These are phyloP conservation scores for Botia kubotai DNA, from an alignment of 2,797 vertebrate genomes.

Conservation along the genomic window DNA sequence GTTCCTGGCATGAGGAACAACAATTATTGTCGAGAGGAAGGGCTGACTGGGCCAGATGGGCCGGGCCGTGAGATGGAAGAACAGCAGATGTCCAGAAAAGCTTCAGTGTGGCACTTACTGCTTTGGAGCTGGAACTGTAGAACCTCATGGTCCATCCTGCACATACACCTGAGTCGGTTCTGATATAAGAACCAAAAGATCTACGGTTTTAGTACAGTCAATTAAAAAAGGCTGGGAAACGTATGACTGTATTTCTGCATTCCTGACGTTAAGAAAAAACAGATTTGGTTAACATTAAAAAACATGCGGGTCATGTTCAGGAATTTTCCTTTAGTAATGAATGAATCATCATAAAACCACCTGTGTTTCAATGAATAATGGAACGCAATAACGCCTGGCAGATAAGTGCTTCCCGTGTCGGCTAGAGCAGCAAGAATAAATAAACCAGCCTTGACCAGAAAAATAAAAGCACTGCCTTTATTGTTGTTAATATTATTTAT, in stretches of 20 bases:
- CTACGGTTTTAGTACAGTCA: background rate
- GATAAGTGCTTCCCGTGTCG: too few relatives aligned
- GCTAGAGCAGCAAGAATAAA: too few relatives aligned
- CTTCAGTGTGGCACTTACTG: slow-evolving; percentile 38
- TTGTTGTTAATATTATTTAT: too few relatives aligned
- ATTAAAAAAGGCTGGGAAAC: background rate
- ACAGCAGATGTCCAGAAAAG: slow-evolving; percentile 75
- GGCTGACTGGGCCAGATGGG: slow-evolving; percentile 71
- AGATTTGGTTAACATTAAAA: too few relatives aligned
- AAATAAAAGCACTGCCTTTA: too few relatives aligned
- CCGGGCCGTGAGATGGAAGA: slow-evolving; percentile 66
- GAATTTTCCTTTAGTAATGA: too few relatives aligned
- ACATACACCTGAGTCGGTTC: slow-evolving; percentile 25
- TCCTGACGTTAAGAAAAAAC: background rate
- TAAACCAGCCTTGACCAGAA: too few relatives aligned
- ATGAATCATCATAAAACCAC: too few relatives aligned
- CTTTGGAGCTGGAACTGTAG: slow-evolving; percentile 8
- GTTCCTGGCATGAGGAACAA: slow-evolving; percentile 14
- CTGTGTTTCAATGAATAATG: too few relatives aligned
- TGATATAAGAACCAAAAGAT: background rate
- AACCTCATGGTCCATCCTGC: slow-evolving; percentile 5
- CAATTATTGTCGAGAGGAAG: slow-evolving; percentile 20
- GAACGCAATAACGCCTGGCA: too few relatives aligned
- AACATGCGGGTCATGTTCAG: too few relatives aligned
- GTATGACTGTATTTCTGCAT: background rate